Percentiles rank a stretch among this genome's conserved stretches.
phyloP scores from a whole-genome alignment of 1,140 invertebrate species.

The Musca vetustissima region DNA sequence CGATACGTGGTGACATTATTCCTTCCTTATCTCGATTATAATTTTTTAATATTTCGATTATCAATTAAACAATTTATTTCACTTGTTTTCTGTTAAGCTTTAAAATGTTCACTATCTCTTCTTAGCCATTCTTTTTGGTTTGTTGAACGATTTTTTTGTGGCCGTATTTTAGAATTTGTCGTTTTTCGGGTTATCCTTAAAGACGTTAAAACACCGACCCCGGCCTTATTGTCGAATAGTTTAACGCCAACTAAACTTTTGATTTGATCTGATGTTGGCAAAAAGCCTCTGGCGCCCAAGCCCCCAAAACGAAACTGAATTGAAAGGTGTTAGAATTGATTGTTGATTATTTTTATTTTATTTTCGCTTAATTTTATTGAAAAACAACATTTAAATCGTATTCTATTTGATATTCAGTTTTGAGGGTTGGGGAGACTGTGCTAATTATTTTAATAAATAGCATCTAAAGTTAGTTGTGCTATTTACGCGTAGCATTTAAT shows the following conservation, averaged over 20 bases:
- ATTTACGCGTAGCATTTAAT: no score
- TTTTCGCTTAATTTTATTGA: constrained; percentile 4
- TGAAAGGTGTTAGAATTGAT: no score
- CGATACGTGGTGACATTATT: constrained; percentile 27
- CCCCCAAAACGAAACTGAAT: no score
- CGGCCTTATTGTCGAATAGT: neutral
- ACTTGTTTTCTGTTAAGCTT: neutral
- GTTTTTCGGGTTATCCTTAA: neutral
- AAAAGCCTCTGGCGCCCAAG: neutral
- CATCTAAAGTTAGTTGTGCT: no score
- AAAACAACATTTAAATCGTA: constrained; percentile 8
- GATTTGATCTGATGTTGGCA: neutral
- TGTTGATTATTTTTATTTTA: neutral
- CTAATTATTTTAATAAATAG: neutral
- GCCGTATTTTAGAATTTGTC: neutral
- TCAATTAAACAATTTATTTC: neutral
- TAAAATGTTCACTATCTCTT: constrained; percentile 1
- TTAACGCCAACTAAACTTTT: constrained; percentile 11
- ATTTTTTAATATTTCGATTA: neutral
- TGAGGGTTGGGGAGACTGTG: neutral
- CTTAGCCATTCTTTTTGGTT: constrained; percentile 17
- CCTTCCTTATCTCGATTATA: no score
- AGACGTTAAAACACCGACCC: neutral
- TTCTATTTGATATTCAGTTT: constrained; percentile 1
- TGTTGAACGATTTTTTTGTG: neutral